A percentile compares a stretch with the other conserved stretches of the same genome.
Evolutionary conservation across 2,113 vertebrate species (phyloP).

Genomic region (Pelmatolapia mariae): DNA sequence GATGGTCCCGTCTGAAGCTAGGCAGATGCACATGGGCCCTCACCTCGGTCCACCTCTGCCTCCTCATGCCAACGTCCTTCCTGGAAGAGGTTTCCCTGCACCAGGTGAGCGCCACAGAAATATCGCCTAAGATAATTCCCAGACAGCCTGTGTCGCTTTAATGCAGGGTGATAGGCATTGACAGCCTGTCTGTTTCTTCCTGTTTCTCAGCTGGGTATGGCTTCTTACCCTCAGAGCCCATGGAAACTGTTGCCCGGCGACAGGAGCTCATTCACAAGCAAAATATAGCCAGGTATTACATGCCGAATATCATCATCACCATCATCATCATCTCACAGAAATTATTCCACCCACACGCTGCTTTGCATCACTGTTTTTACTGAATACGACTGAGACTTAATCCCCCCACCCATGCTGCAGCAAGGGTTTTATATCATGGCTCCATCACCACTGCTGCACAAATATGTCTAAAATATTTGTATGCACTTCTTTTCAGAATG

Average conservation of each 20-base stretch:
- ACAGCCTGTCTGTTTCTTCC: neutral
- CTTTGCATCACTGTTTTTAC: neutral
- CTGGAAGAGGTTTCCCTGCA: slow-evolving; percentile 75
- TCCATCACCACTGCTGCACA: neutral
- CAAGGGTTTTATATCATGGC: neutral
- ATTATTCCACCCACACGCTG: neutral
- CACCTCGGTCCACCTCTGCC: slow-evolving; percentile 76
- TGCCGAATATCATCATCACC: neutral
- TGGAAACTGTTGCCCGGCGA: slow-evolving; percentile 86
- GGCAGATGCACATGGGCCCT: slow-evolving; percentile 81
- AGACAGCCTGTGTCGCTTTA: neutral
- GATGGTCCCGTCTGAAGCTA: slow-evolving; percentile 79
- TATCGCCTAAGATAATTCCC: neutral
- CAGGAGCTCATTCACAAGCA: slow-evolving; percentile 92
- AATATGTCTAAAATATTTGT: neutral
- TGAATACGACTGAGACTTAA: neutral
- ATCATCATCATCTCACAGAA: neutral
- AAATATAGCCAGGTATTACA: slow-evolving; percentile 86
- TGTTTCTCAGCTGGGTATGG: slow-evolving; percentile 73
- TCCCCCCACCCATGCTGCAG: neutral
- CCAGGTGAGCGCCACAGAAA: slow-evolving; percentile 57
- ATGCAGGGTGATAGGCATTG: neutral
- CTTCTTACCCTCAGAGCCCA: slow-evolving; percentile 83
- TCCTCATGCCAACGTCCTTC: slow-evolving; percentile 71
- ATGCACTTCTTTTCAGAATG: slow-evolving; percentile 68